phyloP scores from a whole-genome alignment of 1,140 invertebrate genomes.

The Anastrepha ludens region DNA sequence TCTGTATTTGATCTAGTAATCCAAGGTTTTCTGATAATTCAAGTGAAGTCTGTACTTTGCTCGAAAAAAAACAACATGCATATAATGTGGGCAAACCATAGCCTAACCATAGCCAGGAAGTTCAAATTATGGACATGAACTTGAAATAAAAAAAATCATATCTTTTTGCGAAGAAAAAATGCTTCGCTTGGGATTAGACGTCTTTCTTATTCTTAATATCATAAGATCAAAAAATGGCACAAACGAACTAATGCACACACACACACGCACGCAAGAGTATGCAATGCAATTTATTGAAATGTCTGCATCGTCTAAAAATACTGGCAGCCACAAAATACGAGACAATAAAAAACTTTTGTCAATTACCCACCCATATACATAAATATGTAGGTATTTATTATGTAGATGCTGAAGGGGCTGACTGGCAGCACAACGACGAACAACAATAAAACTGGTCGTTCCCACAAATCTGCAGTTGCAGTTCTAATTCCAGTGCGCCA shows the following conservation, averaged over 20 bases:
- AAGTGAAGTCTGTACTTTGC: no score
- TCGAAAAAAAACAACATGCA: no score
- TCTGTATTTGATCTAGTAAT: no score
- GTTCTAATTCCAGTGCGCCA: background rate
- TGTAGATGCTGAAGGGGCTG: no score
- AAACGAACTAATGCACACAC: background rate
- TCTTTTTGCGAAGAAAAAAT: no score
- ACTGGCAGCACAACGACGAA: background rate
- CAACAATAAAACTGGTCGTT: background rate
- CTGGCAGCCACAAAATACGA: background rate
- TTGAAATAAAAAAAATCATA: no score
- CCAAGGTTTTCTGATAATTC: no score
- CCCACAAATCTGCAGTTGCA: background rate
- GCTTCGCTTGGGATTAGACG: no score
- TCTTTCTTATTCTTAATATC: no score
- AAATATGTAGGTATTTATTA: background rate
- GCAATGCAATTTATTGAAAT: background rate
- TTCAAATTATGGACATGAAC: no score
- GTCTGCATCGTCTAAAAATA: background rate
- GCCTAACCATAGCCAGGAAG: no score
- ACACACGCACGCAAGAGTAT: background rate
- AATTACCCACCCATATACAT: background rate
- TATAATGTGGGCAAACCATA: no score
- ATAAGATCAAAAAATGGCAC: background rate
- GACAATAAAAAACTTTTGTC: conserved; percentile 8